Evolutionary conservation across 2,888 invertebrate genomes (phyloP).

Genomic region (Cosmia pyralina): DNA sequence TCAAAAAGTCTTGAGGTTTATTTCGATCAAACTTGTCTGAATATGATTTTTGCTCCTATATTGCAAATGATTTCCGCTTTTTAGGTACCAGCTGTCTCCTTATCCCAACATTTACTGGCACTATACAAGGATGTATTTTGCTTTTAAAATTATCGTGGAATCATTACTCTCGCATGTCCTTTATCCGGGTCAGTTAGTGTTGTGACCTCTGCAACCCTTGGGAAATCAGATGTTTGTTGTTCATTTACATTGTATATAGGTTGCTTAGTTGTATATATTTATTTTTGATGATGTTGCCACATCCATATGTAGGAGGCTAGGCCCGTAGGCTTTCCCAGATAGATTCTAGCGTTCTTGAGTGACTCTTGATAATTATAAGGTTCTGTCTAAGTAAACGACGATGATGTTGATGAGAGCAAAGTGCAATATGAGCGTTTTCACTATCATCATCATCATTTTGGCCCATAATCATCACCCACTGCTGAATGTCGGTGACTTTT

Average conservation of each 20-base stretch:
- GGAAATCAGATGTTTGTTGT: constrained; percentile 33
- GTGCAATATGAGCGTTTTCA: background rate
- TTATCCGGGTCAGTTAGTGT: constrained; percentile 14
- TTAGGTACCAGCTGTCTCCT: background rate
- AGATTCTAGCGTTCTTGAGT: background rate
- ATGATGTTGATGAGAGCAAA: background rate
- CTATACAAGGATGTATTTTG: constrained; percentile 1
- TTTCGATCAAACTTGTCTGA: background rate
- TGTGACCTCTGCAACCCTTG: constrained; percentile 18
- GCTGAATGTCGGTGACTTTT: background rate
- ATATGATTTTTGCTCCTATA: background rate
- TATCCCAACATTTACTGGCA: background rate
- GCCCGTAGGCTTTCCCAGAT: background rate
- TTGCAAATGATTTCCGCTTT: background rate
- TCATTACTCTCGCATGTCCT: constrained; percentile 14
- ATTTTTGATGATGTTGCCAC: background rate
- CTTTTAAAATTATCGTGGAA: constrained; percentile 1
- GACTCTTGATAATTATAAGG: background rate
- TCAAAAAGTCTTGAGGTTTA: background rate
- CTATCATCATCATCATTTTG: background rate
- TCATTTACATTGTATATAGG: background rate
- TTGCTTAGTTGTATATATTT: background rate
- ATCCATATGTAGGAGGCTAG: background rate
- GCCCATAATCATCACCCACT: background rate
- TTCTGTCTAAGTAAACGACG: background rate